phyloP scores from a whole-genome alignment of 1,140 invertebrate genomes.

The Calycopis cecrops region DNA sequence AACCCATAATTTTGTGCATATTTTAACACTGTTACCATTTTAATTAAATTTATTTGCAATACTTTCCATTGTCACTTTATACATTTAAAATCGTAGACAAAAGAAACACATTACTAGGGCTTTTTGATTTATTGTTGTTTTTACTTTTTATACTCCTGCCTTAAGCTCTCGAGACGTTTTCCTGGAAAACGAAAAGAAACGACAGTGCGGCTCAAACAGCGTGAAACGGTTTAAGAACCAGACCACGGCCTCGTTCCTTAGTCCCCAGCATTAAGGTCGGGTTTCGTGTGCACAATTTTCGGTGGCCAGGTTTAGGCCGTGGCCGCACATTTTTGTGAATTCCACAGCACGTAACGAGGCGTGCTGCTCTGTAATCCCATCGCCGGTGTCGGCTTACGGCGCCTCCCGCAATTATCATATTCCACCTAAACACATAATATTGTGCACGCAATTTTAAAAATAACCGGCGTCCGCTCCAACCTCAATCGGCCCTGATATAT shows the following conservation, averaged over 20 bases:
- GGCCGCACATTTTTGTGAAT: constrained; percentile 28
- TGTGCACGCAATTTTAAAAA: constrained; percentile 72
- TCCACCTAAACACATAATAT: constrained; percentile 73
- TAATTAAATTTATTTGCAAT: no score
- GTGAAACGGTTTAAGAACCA: not conserved
- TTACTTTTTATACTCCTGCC: constrained; percentile 3
- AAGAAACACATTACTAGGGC: not conserved
- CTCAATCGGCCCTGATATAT: constrained; percentile 60
- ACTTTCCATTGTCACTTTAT: no score
- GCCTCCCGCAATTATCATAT: constrained; percentile 73
- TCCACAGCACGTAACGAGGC: constrained; percentile 36
- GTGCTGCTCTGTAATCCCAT: constrained; percentile 63
- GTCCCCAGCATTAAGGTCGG: not conserved
- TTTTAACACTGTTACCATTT: no score
- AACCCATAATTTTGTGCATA: no score
- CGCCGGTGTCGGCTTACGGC: constrained; percentile 67
- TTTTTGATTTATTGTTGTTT: constrained; percentile 5
- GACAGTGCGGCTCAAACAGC: not conserved
- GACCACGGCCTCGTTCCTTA: not conserved
- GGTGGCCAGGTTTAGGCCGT: not conserved
- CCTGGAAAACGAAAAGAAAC: constrained; percentile 6
- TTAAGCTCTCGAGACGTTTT: not conserved
- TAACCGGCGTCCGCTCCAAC: constrained; percentile 60
- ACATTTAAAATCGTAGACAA: not conserved
- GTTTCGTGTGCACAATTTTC: not conserved